Conservation (phyloP, 2,888 invertebrate genomes). For the Troides helena region DNA sequence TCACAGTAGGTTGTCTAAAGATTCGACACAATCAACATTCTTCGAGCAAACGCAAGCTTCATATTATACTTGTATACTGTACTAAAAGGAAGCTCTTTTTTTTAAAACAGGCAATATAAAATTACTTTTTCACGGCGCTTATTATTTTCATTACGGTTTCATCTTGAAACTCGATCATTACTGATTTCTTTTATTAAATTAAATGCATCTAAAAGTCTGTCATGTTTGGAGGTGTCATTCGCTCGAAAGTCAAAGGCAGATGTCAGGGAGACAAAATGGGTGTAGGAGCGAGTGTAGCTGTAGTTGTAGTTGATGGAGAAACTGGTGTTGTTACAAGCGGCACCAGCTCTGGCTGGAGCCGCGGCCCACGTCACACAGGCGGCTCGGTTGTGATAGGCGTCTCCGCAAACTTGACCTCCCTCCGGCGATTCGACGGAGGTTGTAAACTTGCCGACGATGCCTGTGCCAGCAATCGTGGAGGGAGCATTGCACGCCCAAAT, state of each 20-base stretch:
- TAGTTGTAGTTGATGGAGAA: slow-evolving; percentile 40
- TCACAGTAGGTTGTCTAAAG: slow-evolving; percentile 10
- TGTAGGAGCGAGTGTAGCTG: slow-evolving; percentile 21
- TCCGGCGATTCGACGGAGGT: slow-evolving; percentile 60
- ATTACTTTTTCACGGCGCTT: slow-evolving; percentile 31
- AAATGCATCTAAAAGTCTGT: slow-evolving; percentile 54
- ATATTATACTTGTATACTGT: slow-evolving; percentile 33
- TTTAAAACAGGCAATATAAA: slow-evolving; percentile 37
- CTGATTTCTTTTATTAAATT: slow-evolving; percentile 17
- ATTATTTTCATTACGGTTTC: slow-evolving; percentile 20
- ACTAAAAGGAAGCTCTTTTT: slow-evolving; percentile 39
- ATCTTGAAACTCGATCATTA: slow-evolving; percentile 11
- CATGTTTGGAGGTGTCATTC: slow-evolving; percentile 53
- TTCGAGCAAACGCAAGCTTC: slow-evolving; percentile 36
- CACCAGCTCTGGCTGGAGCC: slow-evolving; percentile 78
- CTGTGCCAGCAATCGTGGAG: slow-evolving; percentile 57
- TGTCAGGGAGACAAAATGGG: slow-evolving; percentile 55
- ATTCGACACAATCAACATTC: slow-evolving; percentile 34
- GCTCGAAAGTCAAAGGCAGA: slow-evolving; percentile 42
- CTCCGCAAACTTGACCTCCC: slow-evolving; percentile 79
- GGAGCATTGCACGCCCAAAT: slow-evolving; percentile 66
- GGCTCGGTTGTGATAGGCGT: slow-evolving; percentile 52
- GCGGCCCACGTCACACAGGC: slow-evolving; percentile 76
- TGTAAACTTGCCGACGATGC: slow-evolving; percentile 74
- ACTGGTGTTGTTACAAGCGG: slow-evolving; percentile 63